Percentiles rank a stretch among this genome's conserved stretches.
phyloP scores from a whole-genome alignment of 2,888 invertebrate species.

The Metacarcinus magister region DNA sequence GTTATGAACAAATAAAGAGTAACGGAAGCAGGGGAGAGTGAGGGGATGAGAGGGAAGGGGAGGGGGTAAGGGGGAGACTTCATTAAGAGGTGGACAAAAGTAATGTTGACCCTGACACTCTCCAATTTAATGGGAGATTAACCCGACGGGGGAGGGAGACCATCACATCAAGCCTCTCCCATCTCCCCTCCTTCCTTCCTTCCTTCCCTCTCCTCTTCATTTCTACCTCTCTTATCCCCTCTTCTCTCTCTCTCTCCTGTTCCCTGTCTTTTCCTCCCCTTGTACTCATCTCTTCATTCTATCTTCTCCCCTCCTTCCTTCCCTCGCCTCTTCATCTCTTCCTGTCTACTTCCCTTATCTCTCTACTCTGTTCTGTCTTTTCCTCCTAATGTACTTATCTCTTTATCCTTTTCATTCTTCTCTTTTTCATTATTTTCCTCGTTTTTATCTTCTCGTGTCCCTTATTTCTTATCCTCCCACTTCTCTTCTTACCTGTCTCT shows the following conservation, averaged over 20 bases:
- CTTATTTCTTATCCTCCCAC: neutral
- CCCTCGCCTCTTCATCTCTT: neutral
- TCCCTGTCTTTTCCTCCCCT: neutral
- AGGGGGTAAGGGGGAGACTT: neutral
- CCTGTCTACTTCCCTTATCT: neutral
- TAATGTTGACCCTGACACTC: slow-evolving; percentile 63
- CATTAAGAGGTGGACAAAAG: slow-evolving; percentile 61
- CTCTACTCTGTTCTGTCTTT: neutral
- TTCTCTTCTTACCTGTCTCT: neutral
- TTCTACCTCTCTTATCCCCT: neutral
- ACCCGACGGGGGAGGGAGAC: slow-evolving; percentile 42
- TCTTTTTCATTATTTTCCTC: neutral
- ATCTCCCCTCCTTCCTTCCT: neutral
- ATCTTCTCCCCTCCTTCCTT: neutral
- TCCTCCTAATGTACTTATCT: neutral
- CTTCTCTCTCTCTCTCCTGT: neutral
- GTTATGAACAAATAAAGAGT: slow-evolving; percentile 13
- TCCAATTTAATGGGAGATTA: slow-evolving; percentile 70
- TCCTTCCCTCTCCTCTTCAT: neutral
- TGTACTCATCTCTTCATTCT: neutral
- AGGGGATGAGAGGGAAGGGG: neutral
- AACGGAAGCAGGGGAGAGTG: neutral
- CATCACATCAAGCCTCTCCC: neutral
- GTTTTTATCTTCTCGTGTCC: neutral
- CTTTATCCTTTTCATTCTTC: neutral